Percentiles rank a stretch among this genome's conserved stretches.
These are phyloP conservation scores for Eulemur rufifrons DNA, from an alignment of 2,113 vertebrate species.

Conservation along the genomic window DNA sequence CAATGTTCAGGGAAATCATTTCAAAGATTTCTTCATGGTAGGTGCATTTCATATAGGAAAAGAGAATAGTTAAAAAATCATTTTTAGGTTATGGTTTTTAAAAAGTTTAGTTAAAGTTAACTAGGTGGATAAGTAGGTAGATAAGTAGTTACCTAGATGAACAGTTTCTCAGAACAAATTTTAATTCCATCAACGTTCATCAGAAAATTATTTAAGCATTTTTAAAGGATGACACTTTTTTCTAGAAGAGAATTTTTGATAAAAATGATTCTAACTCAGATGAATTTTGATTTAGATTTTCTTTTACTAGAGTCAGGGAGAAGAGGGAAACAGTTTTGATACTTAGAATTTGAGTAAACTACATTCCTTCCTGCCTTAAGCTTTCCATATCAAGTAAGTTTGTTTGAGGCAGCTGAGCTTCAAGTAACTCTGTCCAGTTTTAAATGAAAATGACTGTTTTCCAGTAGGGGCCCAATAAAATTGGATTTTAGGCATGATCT, in stretches of 20 bases:
- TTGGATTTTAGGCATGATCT: not conserved
- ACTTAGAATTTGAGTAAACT: not conserved
- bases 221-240: not conserved
- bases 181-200: not conserved
- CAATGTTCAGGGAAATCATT: not conserved
- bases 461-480: not conserved
- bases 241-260: not conserved
- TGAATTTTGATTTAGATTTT: slow-evolving; percentile 4
- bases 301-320: not conserved
- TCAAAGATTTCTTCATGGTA: not conserved
- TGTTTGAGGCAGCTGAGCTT: not conserved
- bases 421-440: not conserved
- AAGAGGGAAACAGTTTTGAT: not conserved
- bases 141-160: not conserved
- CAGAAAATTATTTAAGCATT: not conserved
- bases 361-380: not conserved
- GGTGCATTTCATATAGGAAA: not conserved
- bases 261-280: not conserved
- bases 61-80: not conserved
- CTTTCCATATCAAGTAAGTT: not conserved
- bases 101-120: not conserved
- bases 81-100: not conserved
- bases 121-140: not conserved
- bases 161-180: slow-evolving; percentile 35
- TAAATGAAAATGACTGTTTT: not conserved